These are phyloP conservation scores for Galerucella pusilla DNA, from an alignment of 2,888 invertebrate species.

Conservation along the genomic window DNA sequence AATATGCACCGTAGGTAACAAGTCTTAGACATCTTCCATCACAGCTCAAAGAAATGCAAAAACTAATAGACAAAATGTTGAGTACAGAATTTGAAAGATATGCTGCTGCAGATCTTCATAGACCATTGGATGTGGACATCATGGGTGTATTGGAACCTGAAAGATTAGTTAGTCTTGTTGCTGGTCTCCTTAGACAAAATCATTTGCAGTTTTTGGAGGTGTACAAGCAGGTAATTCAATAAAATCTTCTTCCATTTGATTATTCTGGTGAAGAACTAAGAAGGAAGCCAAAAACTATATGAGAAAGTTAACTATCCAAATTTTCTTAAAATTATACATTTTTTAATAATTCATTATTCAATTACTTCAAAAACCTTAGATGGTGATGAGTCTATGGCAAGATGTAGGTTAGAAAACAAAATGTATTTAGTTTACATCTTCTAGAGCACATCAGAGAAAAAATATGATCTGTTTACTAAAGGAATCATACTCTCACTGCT, in stretches of 20 bases:
- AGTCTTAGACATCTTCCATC: slow-evolving; percentile 96
- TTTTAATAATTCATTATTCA: too few relatives aligned
- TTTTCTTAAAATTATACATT: too few relatives aligned
- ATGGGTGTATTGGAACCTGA: slow-evolving; percentile 82
- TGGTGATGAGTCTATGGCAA: too few relatives aligned
- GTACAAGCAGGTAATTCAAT: slow-evolving; percentile 70
- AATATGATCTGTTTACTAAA: too few relatives aligned
- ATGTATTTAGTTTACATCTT: too few relatives aligned
- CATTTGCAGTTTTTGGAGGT: slow-evolving; percentile 89
- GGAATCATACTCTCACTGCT: too few relatives aligned
- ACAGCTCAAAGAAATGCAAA: slow-evolving; percentile 95
- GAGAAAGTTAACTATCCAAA: too few relatives aligned
- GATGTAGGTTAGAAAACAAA: too few relatives aligned
- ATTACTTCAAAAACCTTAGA: too few relatives aligned
- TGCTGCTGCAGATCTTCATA: slow-evolving; percentile 90
- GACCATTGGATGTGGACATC: slow-evolving; percentile 73
- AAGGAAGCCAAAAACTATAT: too few relatives aligned
- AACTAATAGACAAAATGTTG: slow-evolving; percentile 96
- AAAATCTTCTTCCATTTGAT: neutral
- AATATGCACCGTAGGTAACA: slow-evolving; percentile 68
- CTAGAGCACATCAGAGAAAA: too few relatives aligned
- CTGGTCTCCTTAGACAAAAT: slow-evolving; percentile 88
- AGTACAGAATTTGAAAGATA: slow-evolving; percentile 94
- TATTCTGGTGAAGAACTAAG: too few relatives aligned
- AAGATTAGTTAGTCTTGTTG: slow-evolving; percentile 72